Base-by-base conservation (phyloP, 2,797 vertebrate genomes). In the Mareca strepera region DNA sequence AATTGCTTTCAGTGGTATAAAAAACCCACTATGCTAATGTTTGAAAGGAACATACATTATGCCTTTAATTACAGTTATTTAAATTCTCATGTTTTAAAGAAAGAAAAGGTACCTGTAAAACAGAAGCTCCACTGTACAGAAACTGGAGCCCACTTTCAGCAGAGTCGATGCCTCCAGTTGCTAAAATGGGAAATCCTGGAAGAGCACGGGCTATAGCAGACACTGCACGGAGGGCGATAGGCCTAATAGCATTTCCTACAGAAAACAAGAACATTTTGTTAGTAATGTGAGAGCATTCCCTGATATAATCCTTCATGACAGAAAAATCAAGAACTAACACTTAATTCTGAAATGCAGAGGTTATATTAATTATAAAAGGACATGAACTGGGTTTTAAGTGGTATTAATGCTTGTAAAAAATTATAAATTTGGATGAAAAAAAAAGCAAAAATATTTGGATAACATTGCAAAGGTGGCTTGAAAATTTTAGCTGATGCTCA, bases 131-230 rank as follows among this genome's bases (percentile, higher is more conserved):
- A 2, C 98, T 98, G 18, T 99, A 98, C 59, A 99, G 99, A 91
- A 99, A 99, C 96, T 99, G 99, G 25, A 99, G 97, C 8, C 99
- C 99, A 4, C 98, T 95, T 85, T 99, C 99, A 63, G 99, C 99
- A 21, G 99, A 99, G 96, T 99, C 99, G 4, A 99, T 99, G 46
- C 99, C 99, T 55, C 99, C 99, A 2, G 99, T 99, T 64, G 99
- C 99, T 96, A 99, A 88, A 82, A 99, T 86, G 33, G 99, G 99
- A 94, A 99, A 99, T 60, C 98, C 98, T 12, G 99, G 99, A 92
- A 99, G 94, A 20, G 98, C 98, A 31, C 58, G 97, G 48, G 97
- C 99, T 35, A 99, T 98, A 88, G 98, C 97, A 0, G 99, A 98
- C 43, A 99, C 99, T 0, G 99, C 99, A 29, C 98, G 98, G 59